Base-by-base conservation (phyloP, 2,797 vertebrate species). In the Huso huso region DNA sequence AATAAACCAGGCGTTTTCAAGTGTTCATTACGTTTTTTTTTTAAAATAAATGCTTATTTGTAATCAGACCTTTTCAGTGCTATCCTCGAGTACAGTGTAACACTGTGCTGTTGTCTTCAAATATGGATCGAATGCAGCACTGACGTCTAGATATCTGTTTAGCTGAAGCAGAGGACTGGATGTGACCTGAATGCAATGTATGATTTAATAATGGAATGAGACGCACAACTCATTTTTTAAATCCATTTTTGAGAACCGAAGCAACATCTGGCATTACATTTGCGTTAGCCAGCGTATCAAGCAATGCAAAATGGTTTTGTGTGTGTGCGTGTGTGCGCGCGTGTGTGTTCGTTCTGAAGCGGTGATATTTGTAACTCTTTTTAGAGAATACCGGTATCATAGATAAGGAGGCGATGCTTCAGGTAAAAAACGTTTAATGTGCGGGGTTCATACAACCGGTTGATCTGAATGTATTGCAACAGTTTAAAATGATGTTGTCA, bases 111-210 rank as follows among this genome's bases (percentile, higher is more conserved):
- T 68, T 69, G 70, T 74, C 76, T 73, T 62, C 76, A 69, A 74
- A 73, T 82, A 78, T 78, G 69, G 77, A 81, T 86, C 80, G 79
- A 81, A 87, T 87, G 83, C 84, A 78, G 72, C 66, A 71, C 48
- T 71, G 66, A 62, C 74, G 78, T 78, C 76, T 86, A 77, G 76
- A 78, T 76, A 71, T 84, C 77, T 73, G 72, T 82, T 84, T 65
- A 68, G 73, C 68, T 67, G 69, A 76, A 78, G 74, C 80, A 75
- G 75, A 85, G 78, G 78, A 71, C 75, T 58, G 79, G 86, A 84
- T 89, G 87, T 87, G 85, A 87, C 83, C 81, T 83, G 87, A 86
- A 88, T 86, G 83, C 87, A 79, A 78, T 79, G 77, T 77, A 82
- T 78, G 81, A 75, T 78, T 86, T 84, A 84, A 70, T 79, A 74